These are phyloP conservation scores for Linhomoeus sp. DNA, from an alignment of 2,888 invertebrate species.

Conservation along the genomic window DNA sequence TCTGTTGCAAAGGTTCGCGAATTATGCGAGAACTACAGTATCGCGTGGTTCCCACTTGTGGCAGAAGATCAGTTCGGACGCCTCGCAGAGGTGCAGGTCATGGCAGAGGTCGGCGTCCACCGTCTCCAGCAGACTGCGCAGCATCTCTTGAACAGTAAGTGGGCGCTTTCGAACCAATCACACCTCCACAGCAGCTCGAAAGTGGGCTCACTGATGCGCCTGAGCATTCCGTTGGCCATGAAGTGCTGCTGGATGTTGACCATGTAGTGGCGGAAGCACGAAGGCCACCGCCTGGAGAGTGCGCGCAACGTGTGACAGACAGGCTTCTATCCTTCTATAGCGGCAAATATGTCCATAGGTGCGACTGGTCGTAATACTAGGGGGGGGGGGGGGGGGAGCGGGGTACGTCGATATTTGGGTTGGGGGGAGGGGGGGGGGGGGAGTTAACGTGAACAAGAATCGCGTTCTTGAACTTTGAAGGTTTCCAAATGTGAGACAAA, in stretches of 20 bases:
- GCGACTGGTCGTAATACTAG: no score
- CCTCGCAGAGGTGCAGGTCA: slow-evolving; percentile 18
- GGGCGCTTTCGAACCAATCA: neutral
- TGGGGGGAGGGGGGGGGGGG: no score
- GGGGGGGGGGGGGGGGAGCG: no score
- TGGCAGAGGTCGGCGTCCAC: slow-evolving; percentile 22
- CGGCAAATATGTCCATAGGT: no score
- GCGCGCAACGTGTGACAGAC: no score
- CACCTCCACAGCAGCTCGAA: neutral
- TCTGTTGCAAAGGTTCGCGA: no score
- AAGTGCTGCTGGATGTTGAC: slow-evolving; percentile 26
- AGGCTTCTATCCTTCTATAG: no score
- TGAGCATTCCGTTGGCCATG: slow-evolving; percentile 26
- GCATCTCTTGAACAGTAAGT: slow-evolving; percentile 13
- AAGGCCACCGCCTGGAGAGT: slow-evolving; percentile 27
- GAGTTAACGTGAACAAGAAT: no score
- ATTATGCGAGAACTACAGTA: no score
- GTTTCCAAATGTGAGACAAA: no score
- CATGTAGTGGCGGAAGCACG: slow-evolving; percentile 29
- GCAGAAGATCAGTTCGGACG: slow-evolving; percentile 27
- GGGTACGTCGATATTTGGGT: no score
- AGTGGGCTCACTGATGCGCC: slow-evolving; percentile 22
- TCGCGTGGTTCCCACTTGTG: slow-evolving; percentile 28
- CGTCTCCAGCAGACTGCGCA: slow-evolving; percentile 21
- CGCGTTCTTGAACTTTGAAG: no score